Conservation (phyloP, 2,113 vertebrate genomes). For the Nesoenas mayeri region DNA sequence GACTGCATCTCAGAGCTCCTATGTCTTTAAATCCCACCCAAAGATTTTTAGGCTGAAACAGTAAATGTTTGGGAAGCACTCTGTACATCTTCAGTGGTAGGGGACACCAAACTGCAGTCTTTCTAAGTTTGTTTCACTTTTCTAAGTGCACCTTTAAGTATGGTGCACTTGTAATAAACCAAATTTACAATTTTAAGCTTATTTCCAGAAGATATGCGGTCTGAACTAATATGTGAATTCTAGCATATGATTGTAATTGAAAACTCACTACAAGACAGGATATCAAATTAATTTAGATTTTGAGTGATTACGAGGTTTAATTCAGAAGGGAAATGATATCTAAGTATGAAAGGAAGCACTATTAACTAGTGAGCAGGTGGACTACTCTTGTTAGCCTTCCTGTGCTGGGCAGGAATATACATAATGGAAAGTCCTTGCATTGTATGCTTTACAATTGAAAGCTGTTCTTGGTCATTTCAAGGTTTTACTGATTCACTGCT, state of each 20-base stretch:
- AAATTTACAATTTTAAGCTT: neutral
- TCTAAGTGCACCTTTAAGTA: neutral
- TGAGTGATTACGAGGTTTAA: neutral
- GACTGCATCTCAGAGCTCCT: neutral
- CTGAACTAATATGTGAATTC: neutral
- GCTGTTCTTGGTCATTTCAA: neutral
- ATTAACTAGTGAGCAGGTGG: constrained; percentile 5
- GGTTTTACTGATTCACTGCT: neutral
- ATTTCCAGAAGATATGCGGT: neutral
- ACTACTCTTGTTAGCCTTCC: neutral
- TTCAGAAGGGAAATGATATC: neutral
- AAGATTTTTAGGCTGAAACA: neutral
- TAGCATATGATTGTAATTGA: neutral
- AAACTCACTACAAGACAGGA: neutral
- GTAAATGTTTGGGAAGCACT: neutral
- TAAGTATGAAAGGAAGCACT: constrained; percentile 26
- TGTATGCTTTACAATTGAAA: neutral
- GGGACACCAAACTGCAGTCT: neutral
- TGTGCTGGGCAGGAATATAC: neutral
- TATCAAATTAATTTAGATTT: neutral
- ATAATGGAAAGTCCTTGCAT: neutral
- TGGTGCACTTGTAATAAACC: neutral
- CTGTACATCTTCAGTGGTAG: neutral
- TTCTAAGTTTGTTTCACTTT: neutral
- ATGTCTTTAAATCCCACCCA: neutral